Conservation (phyloP, 64 coral and sea anemone genomes). For the Catalaphyllia jardinei region DNA sequence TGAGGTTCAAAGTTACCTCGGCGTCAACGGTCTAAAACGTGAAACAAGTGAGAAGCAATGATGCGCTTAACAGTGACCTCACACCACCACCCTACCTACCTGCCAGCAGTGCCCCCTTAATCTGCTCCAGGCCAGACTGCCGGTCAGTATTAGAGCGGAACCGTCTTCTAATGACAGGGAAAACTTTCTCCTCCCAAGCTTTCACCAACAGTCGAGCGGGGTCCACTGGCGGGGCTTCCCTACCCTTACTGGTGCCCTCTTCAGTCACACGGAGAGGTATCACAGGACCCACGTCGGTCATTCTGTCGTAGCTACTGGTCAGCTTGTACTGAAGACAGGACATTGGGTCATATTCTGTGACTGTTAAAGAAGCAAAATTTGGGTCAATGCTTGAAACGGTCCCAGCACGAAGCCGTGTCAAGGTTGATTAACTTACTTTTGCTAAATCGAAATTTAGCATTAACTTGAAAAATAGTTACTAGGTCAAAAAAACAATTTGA, state of each 20-base stretch:
- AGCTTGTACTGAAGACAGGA: constrained; percentile 79
- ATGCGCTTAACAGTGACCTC: neutral
- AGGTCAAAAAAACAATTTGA: no score
- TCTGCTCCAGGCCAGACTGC: constrained; percentile 91
- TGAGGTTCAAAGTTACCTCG: no score
- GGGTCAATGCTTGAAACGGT: neutral
- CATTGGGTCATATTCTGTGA: constrained; percentile 70
- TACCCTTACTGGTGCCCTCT: constrained; percentile 3
- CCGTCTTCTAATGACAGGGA: constrained; percentile 90
- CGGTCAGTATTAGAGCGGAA: constrained; percentile 91
- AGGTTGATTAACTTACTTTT: no score
- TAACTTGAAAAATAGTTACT: no score
- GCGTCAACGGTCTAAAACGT: no score
- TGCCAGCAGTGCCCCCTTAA: constrained; percentile 85
- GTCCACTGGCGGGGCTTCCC: constrained; percentile 28
- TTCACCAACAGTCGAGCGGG: constrained; percentile 80
- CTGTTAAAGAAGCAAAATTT: neutral
- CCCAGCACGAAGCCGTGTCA: no score
- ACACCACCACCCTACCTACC: constrained; percentile 25
- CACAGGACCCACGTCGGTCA: constrained; percentile 82
- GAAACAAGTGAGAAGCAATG: no score
- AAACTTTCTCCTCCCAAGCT: constrained; percentile 95
- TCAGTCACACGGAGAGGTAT: constrained; percentile 50
- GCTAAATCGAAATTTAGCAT: no score
- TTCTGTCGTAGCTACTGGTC: constrained; percentile 85